These are phyloP conservation scores for Cistogaster globosa DNA, from an alignment of 2,888 invertebrate species.

Conservation along the genomic window DNA sequence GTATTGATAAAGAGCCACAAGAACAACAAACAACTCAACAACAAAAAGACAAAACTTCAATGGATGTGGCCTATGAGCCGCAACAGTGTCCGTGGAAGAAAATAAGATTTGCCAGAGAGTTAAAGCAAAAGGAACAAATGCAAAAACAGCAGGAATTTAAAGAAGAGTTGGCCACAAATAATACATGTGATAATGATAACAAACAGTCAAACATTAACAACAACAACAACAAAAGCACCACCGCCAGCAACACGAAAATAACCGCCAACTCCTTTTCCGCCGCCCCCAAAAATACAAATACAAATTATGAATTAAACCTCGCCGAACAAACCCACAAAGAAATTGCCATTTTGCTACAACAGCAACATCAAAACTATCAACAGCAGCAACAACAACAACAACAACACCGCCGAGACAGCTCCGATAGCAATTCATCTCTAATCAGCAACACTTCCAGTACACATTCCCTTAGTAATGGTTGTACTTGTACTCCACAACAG, in stretches of 20 bases:
- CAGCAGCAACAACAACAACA: constrained; percentile 74
- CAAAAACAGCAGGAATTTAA: constrained; percentile 72
- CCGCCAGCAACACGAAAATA: constrained; percentile 33
- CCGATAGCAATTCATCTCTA: constrained; percentile 82
- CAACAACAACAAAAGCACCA: constrained; percentile 20
- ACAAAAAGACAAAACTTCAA: constrained; percentile 34
- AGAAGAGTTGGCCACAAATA: constrained; percentile 31
- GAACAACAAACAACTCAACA: constrained; percentile 72
- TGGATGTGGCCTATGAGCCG: constrained; percentile 76
- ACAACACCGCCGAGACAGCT: constrained; percentile 81
- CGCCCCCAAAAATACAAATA: constrained; percentile 54
- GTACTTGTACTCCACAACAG: constrained; percentile 77
- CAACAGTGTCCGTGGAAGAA: constrained; percentile 83
- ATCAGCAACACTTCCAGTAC: constrained; percentile 81
- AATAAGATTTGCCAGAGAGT: constrained; percentile 82
- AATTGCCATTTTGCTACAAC: constrained; percentile 76
- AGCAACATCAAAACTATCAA: constrained; percentile 74
- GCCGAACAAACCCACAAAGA: constrained; percentile 74
- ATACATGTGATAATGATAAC: constrained; percentile 45
- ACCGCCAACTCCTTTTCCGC: constrained; percentile 23
- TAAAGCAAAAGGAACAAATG: constrained; percentile 80
- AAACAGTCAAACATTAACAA: constrained; percentile 18
- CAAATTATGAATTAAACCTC: constrained; percentile 65
- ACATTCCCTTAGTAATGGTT: constrained; percentile 76
- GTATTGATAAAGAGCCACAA: constrained; percentile 78